These are phyloP conservation scores for Leptopilina myrica DNA, from an alignment of 2,888 invertebrate species.

Conservation along the genomic window DNA sequence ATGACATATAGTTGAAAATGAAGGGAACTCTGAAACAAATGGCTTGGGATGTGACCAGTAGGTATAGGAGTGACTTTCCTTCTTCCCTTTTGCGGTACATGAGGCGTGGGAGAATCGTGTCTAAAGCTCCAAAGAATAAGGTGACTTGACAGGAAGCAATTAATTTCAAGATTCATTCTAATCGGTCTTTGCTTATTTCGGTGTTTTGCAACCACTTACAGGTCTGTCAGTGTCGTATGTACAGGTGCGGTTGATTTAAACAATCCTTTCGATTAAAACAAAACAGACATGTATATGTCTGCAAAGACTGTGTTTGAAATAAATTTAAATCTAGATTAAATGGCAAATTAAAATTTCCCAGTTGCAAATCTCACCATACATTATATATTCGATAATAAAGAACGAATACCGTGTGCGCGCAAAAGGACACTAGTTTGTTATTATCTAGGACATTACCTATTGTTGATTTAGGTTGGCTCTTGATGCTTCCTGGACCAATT, in stretches of 20 bases:
- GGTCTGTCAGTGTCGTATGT: neutral
- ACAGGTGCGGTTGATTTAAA: slow-evolving; percentile 24
- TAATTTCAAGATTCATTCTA: slow-evolving; percentile 27
- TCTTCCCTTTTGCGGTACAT: slow-evolving; percentile 15
- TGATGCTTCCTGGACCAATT: slow-evolving; percentile 2
- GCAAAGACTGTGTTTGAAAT: neutral
- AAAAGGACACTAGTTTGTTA: slow-evolving; percentile 2
- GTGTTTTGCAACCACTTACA: slow-evolving; percentile 4
- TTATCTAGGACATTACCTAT: slow-evolving; percentile 11
- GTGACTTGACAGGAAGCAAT: slow-evolving; percentile 31
- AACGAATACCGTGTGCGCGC: too few relatives aligned
- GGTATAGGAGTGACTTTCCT: slow-evolving; percentile 31
- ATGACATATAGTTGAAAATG: neutral
- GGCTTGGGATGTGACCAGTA: slow-evolving; percentile 11
- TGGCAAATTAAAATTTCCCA: neutral
- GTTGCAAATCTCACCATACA: too few relatives aligned
- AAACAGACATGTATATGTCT: neutral
- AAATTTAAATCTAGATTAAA: neutral
- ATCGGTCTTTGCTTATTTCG: slow-evolving; percentile 22
- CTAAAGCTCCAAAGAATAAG: slow-evolving; percentile 6
- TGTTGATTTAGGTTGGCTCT: slow-evolving; percentile 21
- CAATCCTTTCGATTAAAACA: neutral
- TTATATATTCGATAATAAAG: too few relatives aligned
- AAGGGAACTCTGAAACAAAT: slow-evolving; percentile 10
- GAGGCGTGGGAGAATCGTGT: slow-evolving; percentile 34